A percentile compares a stretch with the other conserved stretches of the same genome.
phyloP scores from a whole-genome alignment of 64 coral and sea anemone genomes.

The Catalaphyllia jardinei region DNA sequence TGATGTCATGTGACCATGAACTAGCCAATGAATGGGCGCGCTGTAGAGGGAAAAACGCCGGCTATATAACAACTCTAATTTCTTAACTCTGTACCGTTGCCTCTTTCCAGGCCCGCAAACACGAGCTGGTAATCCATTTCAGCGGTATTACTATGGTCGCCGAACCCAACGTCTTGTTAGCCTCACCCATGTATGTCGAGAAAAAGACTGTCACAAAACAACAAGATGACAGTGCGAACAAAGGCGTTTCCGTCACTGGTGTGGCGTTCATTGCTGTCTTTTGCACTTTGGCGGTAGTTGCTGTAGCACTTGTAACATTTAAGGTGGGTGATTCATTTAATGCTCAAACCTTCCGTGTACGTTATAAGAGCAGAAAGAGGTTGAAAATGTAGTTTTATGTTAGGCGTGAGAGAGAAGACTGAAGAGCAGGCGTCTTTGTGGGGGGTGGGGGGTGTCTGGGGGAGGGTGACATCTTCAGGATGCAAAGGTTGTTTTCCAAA shows the following conservation, averaged over 20 bases:
- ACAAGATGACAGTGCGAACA: neutral
- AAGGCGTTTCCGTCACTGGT: neutral
- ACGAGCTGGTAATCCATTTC: slow-evolving; percentile 41
- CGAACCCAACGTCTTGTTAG: slow-evolving; percentile 41
- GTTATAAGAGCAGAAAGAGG: no score
- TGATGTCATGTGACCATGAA: no score
- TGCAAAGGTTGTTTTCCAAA: no score
- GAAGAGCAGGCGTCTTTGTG: no score
- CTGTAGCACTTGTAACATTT: slow-evolving; percentile 40
- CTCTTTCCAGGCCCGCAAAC: slow-evolving; percentile 32
- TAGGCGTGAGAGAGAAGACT: no score
- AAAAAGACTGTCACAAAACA: neutral
- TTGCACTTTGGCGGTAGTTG: slow-evolving; percentile 45
- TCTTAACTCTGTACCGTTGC: neutral
- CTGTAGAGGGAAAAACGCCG: no score
- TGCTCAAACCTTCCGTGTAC: neutral
- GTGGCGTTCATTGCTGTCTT: slow-evolving; percentile 36
- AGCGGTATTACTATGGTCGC: slow-evolving; percentile 41
- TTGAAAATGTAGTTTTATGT: no score
- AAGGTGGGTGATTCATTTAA: slow-evolving; percentile 18
- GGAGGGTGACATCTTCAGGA: no score
- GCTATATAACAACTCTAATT: neutral
- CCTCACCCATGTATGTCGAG: slow-evolving; percentile 29
- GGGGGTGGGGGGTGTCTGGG: no score
- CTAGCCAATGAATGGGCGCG: no score